Percentiles rank a stretch among this genome's conserved stretches.
Evolutionary conservation across 2,113 vertebrate species (phyloP).

Genomic region (Etia nguti): DNA sequence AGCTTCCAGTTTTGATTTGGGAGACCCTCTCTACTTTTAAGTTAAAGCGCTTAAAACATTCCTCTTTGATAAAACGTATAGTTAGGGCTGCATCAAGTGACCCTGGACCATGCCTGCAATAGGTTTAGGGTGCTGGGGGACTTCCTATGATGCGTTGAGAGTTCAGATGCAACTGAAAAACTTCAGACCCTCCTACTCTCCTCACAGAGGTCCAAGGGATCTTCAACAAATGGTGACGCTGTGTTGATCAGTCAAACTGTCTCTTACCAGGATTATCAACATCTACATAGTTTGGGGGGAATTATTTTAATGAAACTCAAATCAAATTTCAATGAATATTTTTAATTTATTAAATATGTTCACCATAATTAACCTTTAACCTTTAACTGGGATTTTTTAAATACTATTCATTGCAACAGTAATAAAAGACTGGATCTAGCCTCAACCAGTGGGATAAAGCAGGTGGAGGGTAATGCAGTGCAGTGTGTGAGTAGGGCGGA

Average conservation of each 20-base stretch:
- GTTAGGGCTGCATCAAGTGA: background rate
- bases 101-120: background rate
- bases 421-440: background rate
- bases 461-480: background rate
- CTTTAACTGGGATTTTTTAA: background rate
- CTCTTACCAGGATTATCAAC: background rate
- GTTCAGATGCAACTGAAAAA: background rate
- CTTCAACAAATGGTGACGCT: background rate
- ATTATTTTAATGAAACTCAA: background rate
- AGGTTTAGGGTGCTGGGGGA: background rate
- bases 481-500: background rate
- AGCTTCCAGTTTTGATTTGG: background rate
- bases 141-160: background rate
- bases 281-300: background rate
- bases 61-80: background rate
- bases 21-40: background rate
- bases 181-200: background rate
- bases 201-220: background rate
- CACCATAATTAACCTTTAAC: background rate
- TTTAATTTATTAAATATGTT: background rate
- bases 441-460: background rate
- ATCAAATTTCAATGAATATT: background rate
- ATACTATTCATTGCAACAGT: background rate
- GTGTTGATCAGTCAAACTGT: background rate
- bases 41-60: background rate